phyloP scores from a whole-genome alignment of 2,888 invertebrate genomes.

The Clostera curtula region DNA sequence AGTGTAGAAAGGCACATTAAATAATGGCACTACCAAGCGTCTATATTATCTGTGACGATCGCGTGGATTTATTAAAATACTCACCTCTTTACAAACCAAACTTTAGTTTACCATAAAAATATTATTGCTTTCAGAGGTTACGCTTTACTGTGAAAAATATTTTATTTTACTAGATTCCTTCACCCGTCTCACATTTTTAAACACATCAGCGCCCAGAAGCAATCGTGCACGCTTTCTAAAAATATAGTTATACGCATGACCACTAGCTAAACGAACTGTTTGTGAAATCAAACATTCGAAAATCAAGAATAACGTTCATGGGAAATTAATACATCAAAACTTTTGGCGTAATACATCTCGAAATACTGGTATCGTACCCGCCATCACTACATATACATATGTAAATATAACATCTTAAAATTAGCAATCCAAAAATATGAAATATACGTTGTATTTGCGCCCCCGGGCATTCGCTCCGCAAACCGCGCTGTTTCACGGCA shows the following conservation, averaged over 20 bases:
- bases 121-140: slow-evolving; percentile 68
- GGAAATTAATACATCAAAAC: slow-evolving; percentile 74
- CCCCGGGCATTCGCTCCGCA: slow-evolving; percentile 47
- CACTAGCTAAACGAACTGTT: slow-evolving; percentile 71
- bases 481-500: too few relatives aligned
- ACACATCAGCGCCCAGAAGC: slow-evolving; percentile 54
- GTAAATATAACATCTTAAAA: slow-evolving; percentile 76
- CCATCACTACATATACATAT: slow-evolving; percentile 73
- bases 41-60: slow-evolving; percentile 52
- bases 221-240: slow-evolving; percentile 69
- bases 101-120: slow-evolving; percentile 62
- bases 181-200: slow-evolving; percentile 27
- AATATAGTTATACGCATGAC: slow-evolving; percentile 65
- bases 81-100: slow-evolving; percentile 50
- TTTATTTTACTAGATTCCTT: slow-evolving; percentile 32
- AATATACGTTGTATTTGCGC: slow-evolving; percentile 71
- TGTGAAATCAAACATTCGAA: slow-evolving; percentile 40
- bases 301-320: slow-evolving; percentile 59
- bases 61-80: slow-evolving; percentile 65
- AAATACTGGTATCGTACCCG: slow-evolving; percentile 70
- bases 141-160: slow-evolving; percentile 61
- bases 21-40: slow-evolving; percentile 55
- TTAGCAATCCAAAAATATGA: slow-evolving; percentile 76
- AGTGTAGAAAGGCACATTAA: slow-evolving; percentile 38
- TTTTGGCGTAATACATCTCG: slow-evolving; percentile 71